These are phyloP conservation scores for Amaurobius ferox DNA, from an alignment of 2,888 invertebrate species.

Conservation along the genomic window DNA sequence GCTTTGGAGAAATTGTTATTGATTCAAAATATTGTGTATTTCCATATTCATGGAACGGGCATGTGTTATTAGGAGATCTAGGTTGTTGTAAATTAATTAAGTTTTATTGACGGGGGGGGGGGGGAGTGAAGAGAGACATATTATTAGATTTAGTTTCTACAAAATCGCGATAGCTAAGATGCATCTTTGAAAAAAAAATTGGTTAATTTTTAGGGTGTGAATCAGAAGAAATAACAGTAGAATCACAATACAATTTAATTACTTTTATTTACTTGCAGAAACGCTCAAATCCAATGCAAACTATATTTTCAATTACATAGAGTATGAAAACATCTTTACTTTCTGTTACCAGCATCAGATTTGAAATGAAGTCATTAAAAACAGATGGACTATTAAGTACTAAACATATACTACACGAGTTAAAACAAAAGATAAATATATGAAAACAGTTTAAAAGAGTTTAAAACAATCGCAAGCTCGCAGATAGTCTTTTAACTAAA, in stretches of 20 bases:
- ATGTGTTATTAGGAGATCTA: too few relatives aligned
- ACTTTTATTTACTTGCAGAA: slow-evolving; percentile 1
- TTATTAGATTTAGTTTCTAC: too few relatives aligned
- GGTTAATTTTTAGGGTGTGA: too few relatives aligned
- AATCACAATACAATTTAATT: not conserved
- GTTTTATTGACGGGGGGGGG: too few relatives aligned
- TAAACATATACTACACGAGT: not conserved
- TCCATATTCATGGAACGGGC: too few relatives aligned
- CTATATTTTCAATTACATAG: slow-evolving; percentile 2
- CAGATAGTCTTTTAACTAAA: not conserved
- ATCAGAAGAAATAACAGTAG: too few relatives aligned
- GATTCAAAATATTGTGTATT: too few relatives aligned
- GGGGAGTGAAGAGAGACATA: too few relatives aligned
- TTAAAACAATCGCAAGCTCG: slow-evolving; percentile 2
- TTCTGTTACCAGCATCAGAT: not conserved
- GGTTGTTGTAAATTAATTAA: too few relatives aligned
- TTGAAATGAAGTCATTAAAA: not conserved
- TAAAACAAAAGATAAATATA: not conserved
- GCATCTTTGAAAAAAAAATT: too few relatives aligned
- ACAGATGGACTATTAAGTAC: not conserved
- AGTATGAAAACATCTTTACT: not conserved
- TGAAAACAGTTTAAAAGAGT: not conserved
- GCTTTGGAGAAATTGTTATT: too few relatives aligned
- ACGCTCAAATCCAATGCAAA: slow-evolving; percentile 5
- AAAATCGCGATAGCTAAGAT: too few relatives aligned